Evolutionary conservation across 2,797 vertebrate genomes (phyloP), one percentile per base, ranked within the genome.

Genomic region (Dermochelys coriacea): DNA sequence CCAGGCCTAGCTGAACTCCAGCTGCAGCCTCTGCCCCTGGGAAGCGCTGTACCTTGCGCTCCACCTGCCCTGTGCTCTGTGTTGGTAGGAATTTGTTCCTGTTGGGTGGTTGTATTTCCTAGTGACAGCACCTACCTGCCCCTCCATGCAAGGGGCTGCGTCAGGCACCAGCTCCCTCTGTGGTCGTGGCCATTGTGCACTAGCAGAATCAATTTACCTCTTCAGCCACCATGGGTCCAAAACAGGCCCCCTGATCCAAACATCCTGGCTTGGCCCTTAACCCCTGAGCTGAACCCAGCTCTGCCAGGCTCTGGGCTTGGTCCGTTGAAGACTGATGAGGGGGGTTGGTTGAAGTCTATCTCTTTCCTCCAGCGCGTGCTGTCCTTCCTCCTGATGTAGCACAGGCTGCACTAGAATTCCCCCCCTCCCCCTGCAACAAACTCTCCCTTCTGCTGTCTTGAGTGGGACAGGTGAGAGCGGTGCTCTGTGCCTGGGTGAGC

Each of bases 391-490:
- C 61, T 18, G n/a, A 19, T 37, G 34, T n/a, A 27, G 51, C 16
- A 52, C 51, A 52, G 51, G 51, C 51, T 18, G 16, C 18, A 12
- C 57, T 31, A 29, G 34, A 18, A 19, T 2, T 10, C 21, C 10
- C 9, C 9, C 19, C 18, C 29, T 15, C 41, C 14, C 59, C 34
- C 61, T 1, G 5, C 23, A 34, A 19, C 61, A 64, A n/a, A 41
- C 68, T 23, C 64, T 37, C 37, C 19, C 21, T 23, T 37, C 37
- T 5, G 37, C 68, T 71, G 19, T 71, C 64, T 10, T 21, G 64
- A 68, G 18, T 5, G 19, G 19, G 18, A 23, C n/a, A 3, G 1
- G 5, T 1, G 19, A 37, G 18, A 31, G 59, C 31, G 2, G 59
- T 61, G 12, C 59, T 61, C 59, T 16, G 14, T 14, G 31, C 31